Percentiles rank a stretch among this genome's conserved stretches.
Conservation (phyloP, 2,888 invertebrate species). For the Trissolcus brochymenae region DNA sequence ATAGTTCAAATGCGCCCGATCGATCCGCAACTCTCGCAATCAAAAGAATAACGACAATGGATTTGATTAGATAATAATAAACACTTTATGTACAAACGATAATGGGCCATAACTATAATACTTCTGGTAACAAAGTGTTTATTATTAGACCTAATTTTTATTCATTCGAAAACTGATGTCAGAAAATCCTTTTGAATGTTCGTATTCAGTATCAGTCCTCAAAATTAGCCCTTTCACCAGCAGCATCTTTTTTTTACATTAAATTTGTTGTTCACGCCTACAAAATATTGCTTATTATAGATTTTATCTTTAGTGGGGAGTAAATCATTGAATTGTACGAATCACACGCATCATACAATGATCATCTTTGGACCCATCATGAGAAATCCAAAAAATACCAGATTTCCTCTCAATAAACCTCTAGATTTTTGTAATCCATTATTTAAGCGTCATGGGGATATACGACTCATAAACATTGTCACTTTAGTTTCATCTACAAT, state of each 20-base stretch:
- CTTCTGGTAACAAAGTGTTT: slow-evolving; percentile 46
- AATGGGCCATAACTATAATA: slow-evolving; percentile 39
- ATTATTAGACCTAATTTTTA: slow-evolving; percentile 17
- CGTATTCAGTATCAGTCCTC: slow-evolving; percentile 36
- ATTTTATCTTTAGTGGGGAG: slow-evolving; percentile 57
- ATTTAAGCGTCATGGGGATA: too few species aligned
- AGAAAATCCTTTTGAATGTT: slow-evolving; percentile 30
- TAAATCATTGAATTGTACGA: slow-evolving; percentile 49
- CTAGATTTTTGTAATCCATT: slow-evolving; percentile 11
- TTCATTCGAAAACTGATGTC: too few species aligned
- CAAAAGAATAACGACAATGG: neutral
- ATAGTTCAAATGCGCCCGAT: slow-evolving; percentile 44
- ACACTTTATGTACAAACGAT: slow-evolving; percentile 37
- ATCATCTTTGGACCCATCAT: slow-evolving; percentile 73
- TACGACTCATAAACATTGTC: too few species aligned
- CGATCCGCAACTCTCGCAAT: slow-evolving; percentile 1
- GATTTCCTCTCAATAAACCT: slow-evolving; percentile 49
- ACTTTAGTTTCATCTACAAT: too few species aligned
- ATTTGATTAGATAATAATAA: slow-evolving; percentile 45
- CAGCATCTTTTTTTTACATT: slow-evolving; percentile 25
- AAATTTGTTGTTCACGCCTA: slow-evolving; percentile 40
- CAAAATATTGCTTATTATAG: slow-evolving; percentile 65
- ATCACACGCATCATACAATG: slow-evolving; percentile 65
- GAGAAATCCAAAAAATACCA: slow-evolving; percentile 69
- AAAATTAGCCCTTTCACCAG: slow-evolving; percentile 48